phyloP scores from a whole-genome alignment of 2,797 vertebrate species.

The Notamacropus eugenii region DNA sequence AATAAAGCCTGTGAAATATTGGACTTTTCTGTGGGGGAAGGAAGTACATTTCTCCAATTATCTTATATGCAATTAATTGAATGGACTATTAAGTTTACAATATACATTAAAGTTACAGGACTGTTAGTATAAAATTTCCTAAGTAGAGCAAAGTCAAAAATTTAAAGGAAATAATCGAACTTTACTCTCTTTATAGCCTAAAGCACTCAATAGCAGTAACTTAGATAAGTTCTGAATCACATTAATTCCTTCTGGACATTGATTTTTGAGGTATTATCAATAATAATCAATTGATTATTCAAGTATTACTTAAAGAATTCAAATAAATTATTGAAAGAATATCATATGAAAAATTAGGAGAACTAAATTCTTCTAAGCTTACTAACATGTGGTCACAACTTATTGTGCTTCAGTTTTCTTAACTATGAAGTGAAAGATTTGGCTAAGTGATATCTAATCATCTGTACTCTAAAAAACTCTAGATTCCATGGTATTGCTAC shows the following conservation, averaged over 20 bases:
- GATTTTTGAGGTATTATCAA: background rate
- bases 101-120: background rate
- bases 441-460: background rate
- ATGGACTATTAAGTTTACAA: background rate
- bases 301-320: too few relatives aligned
- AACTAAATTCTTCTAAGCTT: background rate
- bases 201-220: background rate
- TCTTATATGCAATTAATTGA: background rate
- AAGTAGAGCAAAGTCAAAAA: background rate
- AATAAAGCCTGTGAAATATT: background rate
- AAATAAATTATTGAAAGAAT: background rate
- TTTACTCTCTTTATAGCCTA: background rate
- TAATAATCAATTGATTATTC: too few relatives aligned
- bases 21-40: background rate
- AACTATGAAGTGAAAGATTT: background rate
- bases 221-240: background rate
- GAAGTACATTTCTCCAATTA: background rate
- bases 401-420: background rate
- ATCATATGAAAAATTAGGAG: background rate
- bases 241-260: background rate
- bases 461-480: background rate
- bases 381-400: background rate
- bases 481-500: background rate
- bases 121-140: background rate
- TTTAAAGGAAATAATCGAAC: background rate